phyloP scores from a whole-genome alignment of 1,140 invertebrate genomes.

The Acarapis woodi region DNA sequence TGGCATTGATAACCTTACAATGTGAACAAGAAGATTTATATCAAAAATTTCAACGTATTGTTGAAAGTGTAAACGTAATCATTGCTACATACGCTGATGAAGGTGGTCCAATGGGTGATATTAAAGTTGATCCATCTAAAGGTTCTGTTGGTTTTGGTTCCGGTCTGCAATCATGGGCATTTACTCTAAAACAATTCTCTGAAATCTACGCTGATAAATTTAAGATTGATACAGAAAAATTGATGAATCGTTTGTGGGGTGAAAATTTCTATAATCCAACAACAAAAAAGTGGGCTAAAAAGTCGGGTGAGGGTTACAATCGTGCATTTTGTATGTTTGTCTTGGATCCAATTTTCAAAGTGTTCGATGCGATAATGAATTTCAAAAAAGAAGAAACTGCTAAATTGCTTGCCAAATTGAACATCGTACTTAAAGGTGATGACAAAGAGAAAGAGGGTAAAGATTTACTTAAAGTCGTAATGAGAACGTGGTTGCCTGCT shows the following conservation, averaged over 20 bases:
- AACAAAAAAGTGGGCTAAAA: constrained; percentile 94
- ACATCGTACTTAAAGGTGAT: constrained; percentile 67
- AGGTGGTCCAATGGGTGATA: constrained; percentile 91
- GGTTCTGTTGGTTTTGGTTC: constrained; percentile 98
- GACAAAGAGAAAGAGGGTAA: constrained; percentile 89
- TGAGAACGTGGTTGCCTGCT: constrained; percentile 96
- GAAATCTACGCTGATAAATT: constrained; percentile 98
- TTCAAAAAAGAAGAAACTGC: constrained; percentile 85
- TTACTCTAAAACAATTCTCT: constrained; percentile 95
- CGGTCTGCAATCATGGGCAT: constrained; percentile 95
- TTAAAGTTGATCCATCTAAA: constrained; percentile 28
- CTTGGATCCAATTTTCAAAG: constrained; percentile 92
- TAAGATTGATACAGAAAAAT: constrained; percentile 81
- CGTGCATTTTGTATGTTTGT: constrained; percentile 97
- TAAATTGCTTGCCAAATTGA: constrained; percentile 53
- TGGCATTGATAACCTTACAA: constrained; percentile 26
- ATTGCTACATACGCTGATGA: constrained; percentile 97
- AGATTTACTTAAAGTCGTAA: constrained; percentile 67
- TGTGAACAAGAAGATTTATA: constrained; percentile 66
- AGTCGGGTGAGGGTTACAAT: constrained; percentile 46
- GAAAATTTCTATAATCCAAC: constrained; percentile 94
- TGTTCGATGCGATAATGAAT: constrained; percentile 93
- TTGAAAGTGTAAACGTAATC: constrained; percentile 98
- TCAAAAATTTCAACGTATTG: constrained; percentile 97
- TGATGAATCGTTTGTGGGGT: constrained; percentile 77